Base-by-base conservation (phyloP, 2,888 invertebrate species). In the Caenorhabditis afra region DNA sequence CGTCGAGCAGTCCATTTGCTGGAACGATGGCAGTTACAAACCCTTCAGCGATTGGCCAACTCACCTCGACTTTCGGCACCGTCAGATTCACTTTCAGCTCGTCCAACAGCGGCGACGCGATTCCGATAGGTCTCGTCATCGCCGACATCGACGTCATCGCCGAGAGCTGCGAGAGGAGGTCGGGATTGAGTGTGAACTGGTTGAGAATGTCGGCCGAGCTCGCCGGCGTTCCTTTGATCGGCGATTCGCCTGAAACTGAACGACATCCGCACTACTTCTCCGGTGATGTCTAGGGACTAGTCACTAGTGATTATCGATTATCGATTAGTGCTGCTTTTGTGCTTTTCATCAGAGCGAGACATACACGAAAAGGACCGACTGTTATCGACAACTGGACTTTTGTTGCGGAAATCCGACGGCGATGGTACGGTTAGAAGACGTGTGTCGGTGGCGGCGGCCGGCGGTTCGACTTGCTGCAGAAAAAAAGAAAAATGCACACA, bases 361-460 rank as follows among this genome's bases (percentile, higher is more conserved):
- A 57, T 76, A 76, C 75, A 80, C 58, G 75, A 47, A 57, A 64
- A 66, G 52, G 74, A 75, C 52, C 74, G 74, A 53, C 59, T 65
- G 49, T 77, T 41, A 41, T 41, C 41, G 41, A 41, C 80, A 16
- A 81, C 59, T 23, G 81, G 83, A 71, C 73, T 79, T 71, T 83
- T 83, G n/a, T 83, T 83, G n/a, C 83, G 70, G 20, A 70, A 74
- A 70, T 81, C 81, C 66, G 76, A 83, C 41, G 85, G 85, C 64
- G 83, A 83, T 50, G 85, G 85, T 14, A 85, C 85, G 16, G 84
- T 81, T 20, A 85, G 77, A 12, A 85, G 81, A 62, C 81, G 81
- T 18, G 64, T 77, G 62, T 85, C 84, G 41, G 80, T 77, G 65
- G 81, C 58, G 23, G 62, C 58, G 16, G 78, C 62, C 52, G 73